Evolutionary conservation across 2,888 invertebrate species (phyloP).

Genomic region (Hanleya hanleyi): DNA sequence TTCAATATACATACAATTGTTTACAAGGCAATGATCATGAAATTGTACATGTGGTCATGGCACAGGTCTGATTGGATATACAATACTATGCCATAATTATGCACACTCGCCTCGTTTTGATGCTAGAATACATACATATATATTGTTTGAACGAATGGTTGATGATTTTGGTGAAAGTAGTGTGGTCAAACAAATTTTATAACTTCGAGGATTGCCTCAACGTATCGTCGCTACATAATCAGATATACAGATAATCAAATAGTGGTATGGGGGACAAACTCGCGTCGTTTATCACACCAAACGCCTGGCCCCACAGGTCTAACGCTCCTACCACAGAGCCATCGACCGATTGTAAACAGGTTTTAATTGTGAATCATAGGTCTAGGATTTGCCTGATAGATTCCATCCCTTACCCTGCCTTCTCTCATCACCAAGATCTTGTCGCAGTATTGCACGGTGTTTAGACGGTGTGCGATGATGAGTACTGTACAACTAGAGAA

Average conservation of each 20-base stretch:
- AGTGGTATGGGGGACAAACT: too few species aligned
- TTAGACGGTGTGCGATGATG: conserved; percentile 77
- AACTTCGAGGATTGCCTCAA: too few species aligned
- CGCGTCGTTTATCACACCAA: too few species aligned
- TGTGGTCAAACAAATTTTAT: too few species aligned
- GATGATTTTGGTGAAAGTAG: background rate
- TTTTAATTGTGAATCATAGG: background rate
- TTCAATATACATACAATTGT: background rate
- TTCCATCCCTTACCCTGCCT: conserved; percentile 54
- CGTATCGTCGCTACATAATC: too few species aligned
- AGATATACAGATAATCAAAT: too few species aligned
- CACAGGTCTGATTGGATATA: too few species aligned
- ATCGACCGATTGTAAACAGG: background rate
- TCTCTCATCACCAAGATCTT: conserved; percentile 76
- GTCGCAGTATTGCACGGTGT: conserved; percentile 76
- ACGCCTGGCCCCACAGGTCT: too few species aligned
- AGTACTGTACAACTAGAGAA: conserved; percentile 77
- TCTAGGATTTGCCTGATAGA: background rate
- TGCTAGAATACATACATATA: background rate
- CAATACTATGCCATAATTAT: too few species aligned
- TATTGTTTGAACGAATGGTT: background rate
- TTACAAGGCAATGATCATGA: too few species aligned
- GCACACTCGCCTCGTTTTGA: background rate
- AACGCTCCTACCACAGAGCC: background rate
- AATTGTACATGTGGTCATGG: too few species aligned